Percentiles rank a stretch among this genome's conserved stretches.
Evolutionary conservation across 2,113 vertebrate genomes (phyloP).

Genomic region (Psittacus erithacus): DNA sequence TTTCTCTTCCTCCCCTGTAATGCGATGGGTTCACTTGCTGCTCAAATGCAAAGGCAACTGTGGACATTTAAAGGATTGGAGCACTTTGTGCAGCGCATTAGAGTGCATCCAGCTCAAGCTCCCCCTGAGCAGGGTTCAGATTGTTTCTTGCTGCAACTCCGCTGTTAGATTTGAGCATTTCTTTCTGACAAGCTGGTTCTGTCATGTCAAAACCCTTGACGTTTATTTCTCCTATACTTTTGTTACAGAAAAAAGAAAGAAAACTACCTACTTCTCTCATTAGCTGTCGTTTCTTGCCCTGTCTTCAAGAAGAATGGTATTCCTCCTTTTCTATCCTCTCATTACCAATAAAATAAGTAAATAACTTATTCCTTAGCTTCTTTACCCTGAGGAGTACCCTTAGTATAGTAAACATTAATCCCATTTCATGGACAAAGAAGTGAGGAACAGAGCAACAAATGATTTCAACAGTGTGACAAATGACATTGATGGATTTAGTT

Average conservation of each 20-base stretch:
- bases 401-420: neutral
- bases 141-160: fast-evolving
- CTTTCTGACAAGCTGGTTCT: neutral
- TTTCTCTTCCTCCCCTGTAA: neutral
- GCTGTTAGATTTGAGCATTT: neutral
- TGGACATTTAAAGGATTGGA: neutral
- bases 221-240: neutral
- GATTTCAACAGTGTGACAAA: neutral
- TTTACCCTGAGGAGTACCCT: neutral
- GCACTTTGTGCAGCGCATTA: neutral
- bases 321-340: neutral
- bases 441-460: neutral
- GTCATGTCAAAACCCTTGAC: neutral
- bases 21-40: neutral
- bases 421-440: neutral
- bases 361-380: neutral
- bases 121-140: neutral
- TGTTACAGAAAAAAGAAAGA: neutral
- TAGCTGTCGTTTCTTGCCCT: neutral
- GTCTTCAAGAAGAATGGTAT: neutral
- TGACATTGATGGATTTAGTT: neutral
- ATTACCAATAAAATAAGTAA: neutral
- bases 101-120: neutral
- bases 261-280: neutral
- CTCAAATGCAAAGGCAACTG: neutral